These are phyloP conservation scores for Leptinotarsa texana DNA, from an alignment of 1,140 invertebrate species.

Conservation along the genomic window DNA sequence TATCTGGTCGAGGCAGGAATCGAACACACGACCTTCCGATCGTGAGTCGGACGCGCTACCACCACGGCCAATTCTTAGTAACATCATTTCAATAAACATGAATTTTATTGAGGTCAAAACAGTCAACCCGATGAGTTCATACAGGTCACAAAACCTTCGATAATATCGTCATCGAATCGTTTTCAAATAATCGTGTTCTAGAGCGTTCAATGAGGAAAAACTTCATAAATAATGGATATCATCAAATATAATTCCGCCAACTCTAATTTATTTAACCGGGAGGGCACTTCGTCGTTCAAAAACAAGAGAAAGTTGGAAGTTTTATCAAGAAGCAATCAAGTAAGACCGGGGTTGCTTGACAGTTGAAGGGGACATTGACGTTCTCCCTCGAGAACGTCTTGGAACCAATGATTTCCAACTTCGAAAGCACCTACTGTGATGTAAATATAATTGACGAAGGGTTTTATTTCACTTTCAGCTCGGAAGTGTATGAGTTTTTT, in stretches of 20 bases:
- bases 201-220: background rate
- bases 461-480: background rate
- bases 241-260: background rate
- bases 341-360: background rate
- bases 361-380: background rate
- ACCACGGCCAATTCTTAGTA: no score
- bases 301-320: background rate
- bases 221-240: background rate
- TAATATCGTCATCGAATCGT: no score
- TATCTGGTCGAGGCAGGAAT: no score
- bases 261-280: slow-evolving; percentile 1
- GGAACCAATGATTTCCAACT: background rate
- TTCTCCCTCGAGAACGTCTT: background rate
- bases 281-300: slow-evolving; percentile 1
- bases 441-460: slow-evolving; percentile 1
- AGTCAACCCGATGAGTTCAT: no score
- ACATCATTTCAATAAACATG: no score
- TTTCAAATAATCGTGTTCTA: background rate
- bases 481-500: background rate
- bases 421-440: background rate
- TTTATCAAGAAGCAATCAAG: slow-evolving; percentile 1
- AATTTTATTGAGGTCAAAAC: no score
- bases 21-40: no score
- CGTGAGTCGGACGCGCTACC: no score
- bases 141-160: no score